phyloP scores from a whole-genome alignment of 2,888 invertebrate genomes.

The Seira sanloemensis region DNA sequence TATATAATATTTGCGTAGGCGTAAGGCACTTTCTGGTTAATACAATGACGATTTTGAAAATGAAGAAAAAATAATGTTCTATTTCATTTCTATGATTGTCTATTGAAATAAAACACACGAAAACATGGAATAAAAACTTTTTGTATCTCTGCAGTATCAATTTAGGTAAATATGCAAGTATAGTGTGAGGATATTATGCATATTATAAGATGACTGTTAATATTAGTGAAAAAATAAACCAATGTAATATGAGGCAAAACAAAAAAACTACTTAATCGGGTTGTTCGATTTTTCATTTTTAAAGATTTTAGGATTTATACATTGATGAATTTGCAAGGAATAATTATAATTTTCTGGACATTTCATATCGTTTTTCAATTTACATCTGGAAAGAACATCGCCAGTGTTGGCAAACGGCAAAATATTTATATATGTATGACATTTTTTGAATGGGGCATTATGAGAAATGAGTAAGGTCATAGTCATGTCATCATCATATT shows the following conservation, averaged over 20 bases:
- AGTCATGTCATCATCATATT: no score
- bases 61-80: no score
- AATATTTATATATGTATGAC: no score
- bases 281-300: background rate
- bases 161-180: constrained; percentile 4
- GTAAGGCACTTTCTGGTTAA: background rate
- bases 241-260: constrained; percentile 1
- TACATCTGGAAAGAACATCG: no score
- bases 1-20: no score
- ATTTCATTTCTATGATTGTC: background rate
- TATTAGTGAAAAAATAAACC: constrained; percentile 1
- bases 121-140: background rate
- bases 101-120: background rate
- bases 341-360: background rate
- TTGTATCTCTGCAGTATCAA: background rate
- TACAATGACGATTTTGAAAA: background rate
- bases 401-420: no score
- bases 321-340: background rate
- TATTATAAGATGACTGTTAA: constrained; percentile 4
- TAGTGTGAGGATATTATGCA: background rate
- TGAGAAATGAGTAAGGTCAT: no score
- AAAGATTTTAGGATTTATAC: no score
- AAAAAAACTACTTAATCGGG: background rate
- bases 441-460: no score
- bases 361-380: no score